These are phyloP conservation scores for Agrotis ipsilon DNA, from an alignment of 2,888 invertebrate species.

Conservation along the genomic window DNA sequence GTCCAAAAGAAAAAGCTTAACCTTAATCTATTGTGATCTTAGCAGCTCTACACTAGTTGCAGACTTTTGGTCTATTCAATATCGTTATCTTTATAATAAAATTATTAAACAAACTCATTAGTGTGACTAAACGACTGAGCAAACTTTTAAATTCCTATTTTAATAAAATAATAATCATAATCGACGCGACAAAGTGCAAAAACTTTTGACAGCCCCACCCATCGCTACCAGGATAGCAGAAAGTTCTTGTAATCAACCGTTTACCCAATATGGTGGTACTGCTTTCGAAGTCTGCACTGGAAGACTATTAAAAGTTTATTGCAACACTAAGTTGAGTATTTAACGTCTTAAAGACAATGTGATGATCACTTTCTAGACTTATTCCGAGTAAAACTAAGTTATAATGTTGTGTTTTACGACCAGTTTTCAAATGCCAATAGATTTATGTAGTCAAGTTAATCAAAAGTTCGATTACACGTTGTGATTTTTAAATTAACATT, in stretches of 20 bases:
- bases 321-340: constrained; percentile 35
- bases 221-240: constrained; percentile 79
- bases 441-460: constrained; percentile 1
- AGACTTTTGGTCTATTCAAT: background rate
- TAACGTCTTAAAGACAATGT: constrained; percentile 28
- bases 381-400: constrained; percentile 3
- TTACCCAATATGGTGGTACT: constrained; percentile 75
- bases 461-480: background rate
- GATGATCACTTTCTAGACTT: constrained; percentile 37
- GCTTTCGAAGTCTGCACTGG: constrained; percentile 75
- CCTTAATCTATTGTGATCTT: background rate
- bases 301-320: constrained; percentile 45
- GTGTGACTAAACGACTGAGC: constrained; percentile 16
- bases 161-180: constrained; percentile 30
- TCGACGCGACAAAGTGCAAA: constrained; percentile 42
- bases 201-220: constrained; percentile 32
- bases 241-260: constrained; percentile 71
- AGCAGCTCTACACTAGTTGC: background rate
- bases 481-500: background rate
- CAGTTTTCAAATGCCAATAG: background rate
- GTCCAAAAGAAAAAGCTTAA: background rate
- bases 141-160: constrained; percentile 23
- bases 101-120: constrained; percentile 2
- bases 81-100: no score
- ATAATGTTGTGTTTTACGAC: constrained; percentile 5